These are phyloP conservation scores for Danaus plexippus DNA, from an alignment of 1,140 invertebrate genomes.

Conservation along the genomic window DNA sequence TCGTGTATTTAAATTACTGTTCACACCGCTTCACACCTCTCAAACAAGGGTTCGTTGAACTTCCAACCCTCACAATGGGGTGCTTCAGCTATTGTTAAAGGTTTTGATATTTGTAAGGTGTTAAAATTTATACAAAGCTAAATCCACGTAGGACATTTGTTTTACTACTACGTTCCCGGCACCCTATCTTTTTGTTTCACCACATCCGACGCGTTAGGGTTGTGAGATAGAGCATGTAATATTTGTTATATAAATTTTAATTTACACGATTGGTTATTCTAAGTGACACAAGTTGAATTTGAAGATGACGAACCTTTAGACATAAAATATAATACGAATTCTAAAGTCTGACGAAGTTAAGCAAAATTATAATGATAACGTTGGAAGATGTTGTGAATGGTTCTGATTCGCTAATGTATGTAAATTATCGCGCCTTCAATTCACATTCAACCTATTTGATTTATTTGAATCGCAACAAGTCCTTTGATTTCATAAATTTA, in stretches of 20 bases:
- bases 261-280: too few relatives aligned
- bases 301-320: too few relatives aligned
- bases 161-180: constrained; percentile 10
- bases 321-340: too few relatives aligned
- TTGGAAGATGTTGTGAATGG: constrained; percentile 33
- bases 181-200: too few relatives aligned
- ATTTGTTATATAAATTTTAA: too few relatives aligned
- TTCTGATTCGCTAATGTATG: constrained; percentile 42
- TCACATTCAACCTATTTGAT: constrained; percentile 20
- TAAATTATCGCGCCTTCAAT: constrained; percentile 30
- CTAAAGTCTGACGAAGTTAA: constrained; percentile 11
- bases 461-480: constrained; percentile 21
- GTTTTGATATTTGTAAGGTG: constrained; percentile 30
- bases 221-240: too few relatives aligned
- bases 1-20: constrained; percentile 30
- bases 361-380: constrained; percentile 31
- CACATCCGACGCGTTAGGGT: too few relatives aligned
- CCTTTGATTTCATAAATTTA: constrained; percentile 26
- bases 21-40: constrained; percentile 33
- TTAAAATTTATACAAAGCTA: constrained; percentile 22
- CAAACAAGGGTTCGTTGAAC: constrained; percentile 32
- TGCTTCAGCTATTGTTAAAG: constrained; percentile 27
- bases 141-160: constrained; percentile 14
- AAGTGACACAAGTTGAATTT: too few relatives aligned
- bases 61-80: constrained; percentile 30